Evolutionary conservation across 2,113 vertebrate species (phyloP), one percentile per base, ranked within the genome.

Genomic region (Myrmecophaga tridactyla): DNA sequence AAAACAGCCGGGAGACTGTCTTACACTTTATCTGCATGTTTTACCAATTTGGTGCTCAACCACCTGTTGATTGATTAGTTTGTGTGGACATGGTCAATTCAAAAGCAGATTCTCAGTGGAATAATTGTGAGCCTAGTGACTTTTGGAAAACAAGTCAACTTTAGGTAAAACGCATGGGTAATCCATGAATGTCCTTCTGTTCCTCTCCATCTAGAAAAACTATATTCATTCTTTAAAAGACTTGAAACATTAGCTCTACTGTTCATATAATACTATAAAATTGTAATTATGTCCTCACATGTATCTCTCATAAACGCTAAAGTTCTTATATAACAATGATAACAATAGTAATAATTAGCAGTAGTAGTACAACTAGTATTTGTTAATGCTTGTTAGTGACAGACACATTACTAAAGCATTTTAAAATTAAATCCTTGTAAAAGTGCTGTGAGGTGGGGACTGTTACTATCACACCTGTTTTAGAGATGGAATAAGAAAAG

Each of bases 61-160:
- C 78, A 88, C 83, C 36, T 80, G 17, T 85, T 81, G 80, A 93
- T 48, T 75, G 75, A 92, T 86, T 91, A 77, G 53, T 84, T 93
- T 89, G 48, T 89, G 6, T 43, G 60, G 80, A 81, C 63, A 77
- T n/a, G 21, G 65, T 73, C 60, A 93, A 84, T 96, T 90, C 88
- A 70, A 72, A 96, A 72, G 41, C 56, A 84, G 41, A 80, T 94
- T 86, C 69, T 90, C 48, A 34, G n/a, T 81, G 70, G 62, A 90
- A 70, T 89, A 67, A 88, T 11, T 63, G 39, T 90, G 48, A 75
- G 10, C 20, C 36, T 51, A 82, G 9, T 62, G 81, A 69, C 75
- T 92, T 80, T 94, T 94, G 62, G 51, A 78, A 94, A 95, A 94
- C 48, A 94, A 93, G 29, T 94, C 72, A 67, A 94, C 21, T 94